Percentiles rank a stretch among this genome's conserved stretches.
Conservation (phyloP, 2,113 vertebrate genomes). For the Panthera uncia region DNA sequence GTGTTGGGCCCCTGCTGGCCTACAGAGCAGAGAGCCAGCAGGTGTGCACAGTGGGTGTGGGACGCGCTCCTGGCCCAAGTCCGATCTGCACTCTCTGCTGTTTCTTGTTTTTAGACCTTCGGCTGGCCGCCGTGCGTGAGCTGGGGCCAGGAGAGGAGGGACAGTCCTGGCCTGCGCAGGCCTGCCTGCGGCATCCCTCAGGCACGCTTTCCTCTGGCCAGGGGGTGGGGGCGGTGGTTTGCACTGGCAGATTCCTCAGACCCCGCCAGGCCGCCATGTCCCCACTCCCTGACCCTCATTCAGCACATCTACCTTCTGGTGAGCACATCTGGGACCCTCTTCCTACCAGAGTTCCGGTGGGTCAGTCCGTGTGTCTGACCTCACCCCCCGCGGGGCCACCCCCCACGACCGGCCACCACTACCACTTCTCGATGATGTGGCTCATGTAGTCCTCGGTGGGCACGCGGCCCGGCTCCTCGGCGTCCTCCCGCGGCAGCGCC, state of each 20-base stretch:
- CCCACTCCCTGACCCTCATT: background rate
- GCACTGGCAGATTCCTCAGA: slow-evolving; percentile 73
- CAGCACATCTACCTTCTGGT: slow-evolving; percentile 71
- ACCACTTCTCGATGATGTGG: slow-evolving; percentile 99
- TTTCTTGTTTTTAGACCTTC: background rate
- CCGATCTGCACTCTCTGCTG: background rate
- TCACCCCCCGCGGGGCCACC: background rate
- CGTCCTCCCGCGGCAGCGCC: slow-evolving; percentile 86
- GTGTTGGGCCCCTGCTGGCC: background rate
- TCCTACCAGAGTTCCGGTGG: slow-evolving; percentile 67
- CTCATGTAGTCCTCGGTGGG: slow-evolving; percentile 99
- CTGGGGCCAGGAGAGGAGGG: background rate
- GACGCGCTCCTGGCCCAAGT: background rate
- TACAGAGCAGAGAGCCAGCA: accelerated
- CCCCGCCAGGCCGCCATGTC: accelerated
- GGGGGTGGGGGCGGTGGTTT: slow-evolving; percentile 15
- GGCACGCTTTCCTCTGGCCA: slow-evolving; percentile 57
- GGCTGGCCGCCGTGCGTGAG: background rate
- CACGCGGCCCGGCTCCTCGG: slow-evolving; percentile 89
- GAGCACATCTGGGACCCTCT: slow-evolving; percentile 56
- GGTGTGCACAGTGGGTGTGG: background rate
- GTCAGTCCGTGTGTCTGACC: slow-evolving; percentile 46
- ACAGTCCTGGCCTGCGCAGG: background rate
- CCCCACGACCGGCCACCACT: slow-evolving; percentile 80
- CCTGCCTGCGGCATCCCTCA: background rate